These are phyloP conservation scores for Odontamblyopus lacepedii DNA, from an alignment of 2,797 vertebrate species.

Conservation along the genomic window DNA sequence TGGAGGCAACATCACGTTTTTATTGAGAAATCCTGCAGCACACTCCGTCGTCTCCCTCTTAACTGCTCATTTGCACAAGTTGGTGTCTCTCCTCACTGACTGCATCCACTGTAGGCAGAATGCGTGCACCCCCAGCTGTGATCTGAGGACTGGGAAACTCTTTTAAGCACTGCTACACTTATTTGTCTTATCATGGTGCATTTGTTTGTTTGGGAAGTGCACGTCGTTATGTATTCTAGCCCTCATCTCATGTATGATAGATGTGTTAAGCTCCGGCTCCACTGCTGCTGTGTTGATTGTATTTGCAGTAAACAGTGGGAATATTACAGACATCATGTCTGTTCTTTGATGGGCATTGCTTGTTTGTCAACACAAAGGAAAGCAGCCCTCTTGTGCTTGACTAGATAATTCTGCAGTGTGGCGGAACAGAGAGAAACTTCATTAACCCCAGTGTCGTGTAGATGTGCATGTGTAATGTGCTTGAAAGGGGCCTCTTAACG, in stretches of 20 bases:
- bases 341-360: slow-evolving; percentile 48
- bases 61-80: slow-evolving; percentile 61
- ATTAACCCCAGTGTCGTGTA: slow-evolving; percentile 80
- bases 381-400: slow-evolving; percentile 69
- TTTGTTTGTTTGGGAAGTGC: slow-evolving; percentile 6
- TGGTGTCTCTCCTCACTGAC: slow-evolving; percentile 47
- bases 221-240: background rate
- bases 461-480: slow-evolving; percentile 81
- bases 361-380: slow-evolving; percentile 73
- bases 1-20: slow-evolving; percentile 52
- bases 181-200: slow-evolving; percentile 39
- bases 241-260: slow-evolving; percentile 19
- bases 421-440: slow-evolving; percentile 77
- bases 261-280: slow-evolving; percentile 11
- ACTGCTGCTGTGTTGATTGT: slow-evolving; percentile 28
- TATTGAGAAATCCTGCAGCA: slow-evolving; percentile 29
- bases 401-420: slow-evolving; percentile 75
- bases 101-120: slow-evolving; percentile 38
- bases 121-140: slow-evolving; percentile 59
- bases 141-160: slow-evolving; percentile 61
- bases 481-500: slow-evolving; percentile 81
- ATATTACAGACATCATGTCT: slow-evolving; percentile 43
- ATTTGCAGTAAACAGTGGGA: slow-evolving; percentile 42
- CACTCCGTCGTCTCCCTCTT: slow-evolving; percentile 40
- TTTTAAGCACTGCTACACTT: slow-evolving; percentile 37